Evolutionary conservation across 2,888 invertebrate species (phyloP), one percentile per base, ranked within the genome.

Genomic region (Alloplasta piceator): DNA sequence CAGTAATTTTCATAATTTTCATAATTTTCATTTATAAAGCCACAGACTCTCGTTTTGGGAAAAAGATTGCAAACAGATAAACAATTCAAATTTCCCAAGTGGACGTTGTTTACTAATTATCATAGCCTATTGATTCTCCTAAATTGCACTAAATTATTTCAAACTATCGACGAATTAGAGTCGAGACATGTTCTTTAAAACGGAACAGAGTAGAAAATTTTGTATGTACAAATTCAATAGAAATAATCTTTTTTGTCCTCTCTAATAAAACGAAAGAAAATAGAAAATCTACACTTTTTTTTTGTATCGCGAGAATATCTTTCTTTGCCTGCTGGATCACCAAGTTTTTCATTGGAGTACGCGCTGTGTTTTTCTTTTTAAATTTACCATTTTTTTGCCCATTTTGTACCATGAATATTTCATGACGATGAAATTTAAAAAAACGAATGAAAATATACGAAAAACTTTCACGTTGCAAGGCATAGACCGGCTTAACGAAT

Each of bases 361-460:
- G 63, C 38, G 72, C 68, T 68, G 58, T 52, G 56, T 68, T 16
- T 46, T 4, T 38, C 5, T 56, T 46, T 61, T 55, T 26, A 26
- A 26, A 26, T 41, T 74, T 48, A 38, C 12, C 1, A 26, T 26
- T 26, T 26, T 43, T 43, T 67, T 26, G 16, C 9, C 46, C 36
- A 14, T 58, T 72, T 67, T 61, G 66, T 74, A 77, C 70, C 58
- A 70, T 64, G 77, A 81, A 77, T 81, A 81, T 78, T 68, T 72
- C 26, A 36, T 52, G 26, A 26, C 26, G 3, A 26, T 26, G 3
- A 26, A 1, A 26, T 26, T 26, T 26, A 26, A 26, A 26, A 26
- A 26, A 26, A 26, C 26, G 26, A 26, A 26, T 26, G n/a, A 26
- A 26, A 26, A 26, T 26, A 26, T 26, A 26, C 26, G 26, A 43